Percentiles rank a stretch among this genome's conserved stretches.
Evolutionary conservation across 2,888 invertebrate genomes (phyloP).

Genomic region (Iphiclides podalirius): DNA sequence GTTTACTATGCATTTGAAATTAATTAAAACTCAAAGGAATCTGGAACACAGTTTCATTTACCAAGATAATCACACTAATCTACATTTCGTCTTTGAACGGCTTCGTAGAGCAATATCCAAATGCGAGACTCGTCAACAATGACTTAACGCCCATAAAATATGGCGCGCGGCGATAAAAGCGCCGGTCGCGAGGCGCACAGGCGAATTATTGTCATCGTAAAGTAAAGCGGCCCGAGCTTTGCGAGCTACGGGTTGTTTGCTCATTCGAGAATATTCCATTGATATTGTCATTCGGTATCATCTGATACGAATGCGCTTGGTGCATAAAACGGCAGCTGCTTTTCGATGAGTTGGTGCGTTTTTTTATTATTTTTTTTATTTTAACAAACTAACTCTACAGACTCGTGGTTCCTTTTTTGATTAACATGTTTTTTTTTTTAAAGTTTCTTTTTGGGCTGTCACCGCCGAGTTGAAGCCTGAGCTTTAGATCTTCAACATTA

Average conservation of each 20-base stretch:
- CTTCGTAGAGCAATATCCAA: constrained; percentile 15
- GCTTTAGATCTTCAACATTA: no score
- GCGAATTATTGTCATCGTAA: constrained; percentile 32
- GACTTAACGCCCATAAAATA: constrained; percentile 22
- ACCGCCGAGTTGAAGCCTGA: no score
- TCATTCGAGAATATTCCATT: constrained; percentile 21
- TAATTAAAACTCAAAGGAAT: no score
- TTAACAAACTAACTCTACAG: no score
- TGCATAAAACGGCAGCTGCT: neutral
- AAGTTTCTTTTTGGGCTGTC: no score
- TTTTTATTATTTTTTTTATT: no score
- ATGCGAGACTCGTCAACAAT: constrained; percentile 23
- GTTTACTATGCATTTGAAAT: no score
- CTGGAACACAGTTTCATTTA: no score
- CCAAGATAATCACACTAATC: no score
- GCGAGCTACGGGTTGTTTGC: constrained; percentile 35
- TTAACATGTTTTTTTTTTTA: no score
- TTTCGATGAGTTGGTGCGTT: neutral
- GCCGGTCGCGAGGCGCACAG: constrained; percentile 16
- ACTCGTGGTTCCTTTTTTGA: neutral
- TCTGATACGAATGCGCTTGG: neutral
- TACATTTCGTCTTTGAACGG: neutral
- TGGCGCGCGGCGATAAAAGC: constrained; percentile 24
- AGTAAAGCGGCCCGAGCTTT: constrained; percentile 26
- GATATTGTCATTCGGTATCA: constrained; percentile 16